Conservation (phyloP, 1,140 invertebrate species). For the Grapholita molesta region DNA sequence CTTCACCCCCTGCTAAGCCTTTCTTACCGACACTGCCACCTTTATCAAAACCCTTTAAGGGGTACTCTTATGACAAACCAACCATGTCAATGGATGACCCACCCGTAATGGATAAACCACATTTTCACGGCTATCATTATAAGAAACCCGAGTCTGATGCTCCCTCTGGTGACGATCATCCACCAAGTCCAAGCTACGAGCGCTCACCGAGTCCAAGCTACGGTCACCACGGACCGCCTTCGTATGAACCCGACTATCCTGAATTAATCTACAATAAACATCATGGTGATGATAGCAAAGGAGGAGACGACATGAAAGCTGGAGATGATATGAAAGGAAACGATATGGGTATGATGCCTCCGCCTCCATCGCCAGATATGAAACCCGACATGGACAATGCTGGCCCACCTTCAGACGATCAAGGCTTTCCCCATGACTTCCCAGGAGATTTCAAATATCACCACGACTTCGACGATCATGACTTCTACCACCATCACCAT, state of each 20-base stretch:
- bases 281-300: conserved; percentile 26
- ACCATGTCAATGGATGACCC: conserved; percentile 32
- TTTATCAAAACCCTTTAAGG: conserved; percentile 42
- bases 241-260: conserved; percentile 47
- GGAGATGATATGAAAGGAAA: conserved; percentile 44
- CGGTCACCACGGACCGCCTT: conserved; percentile 30
- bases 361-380: conserved; percentile 38
- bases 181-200: conserved; percentile 23
- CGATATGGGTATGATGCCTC: conserved; percentile 52
- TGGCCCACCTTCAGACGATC: conserved; percentile 46
- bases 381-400: conserved; percentile 37
- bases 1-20: conserved; percentile 34
- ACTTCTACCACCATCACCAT: conserved; percentile 66
- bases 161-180: conserved; percentile 27
- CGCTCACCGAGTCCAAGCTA: conserved; percentile 23
- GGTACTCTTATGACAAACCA: conserved; percentile 62
- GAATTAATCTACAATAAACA: conserved; percentile 54
- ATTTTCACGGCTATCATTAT: conserved; percentile 59
- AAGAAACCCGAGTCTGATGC: conserved; percentile 41
- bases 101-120: conserved; percentile 29
- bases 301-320: conserved; percentile 32
- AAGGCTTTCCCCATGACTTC: conserved; percentile 68
- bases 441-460: conserved; percentile 73
- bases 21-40: conserved; percentile 55
- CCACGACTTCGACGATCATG: conserved; percentile 71